Base-by-base conservation (phyloP, 2,888 invertebrate species). In the Agrochola lychnidis region DNA sequence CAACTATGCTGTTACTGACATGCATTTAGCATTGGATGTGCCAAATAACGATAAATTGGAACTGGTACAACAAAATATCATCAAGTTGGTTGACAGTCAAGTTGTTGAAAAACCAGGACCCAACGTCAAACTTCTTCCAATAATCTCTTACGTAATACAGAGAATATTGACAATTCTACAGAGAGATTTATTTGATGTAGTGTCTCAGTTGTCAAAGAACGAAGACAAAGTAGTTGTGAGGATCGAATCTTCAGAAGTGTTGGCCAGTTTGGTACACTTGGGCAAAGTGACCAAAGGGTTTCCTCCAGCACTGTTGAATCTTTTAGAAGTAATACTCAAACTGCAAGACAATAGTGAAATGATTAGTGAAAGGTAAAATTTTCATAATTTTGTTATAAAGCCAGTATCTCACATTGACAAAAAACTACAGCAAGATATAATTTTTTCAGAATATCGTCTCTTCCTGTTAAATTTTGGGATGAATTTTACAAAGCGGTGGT, bases 91-190 rank as follows among this genome's bases (percentile, higher is more conserved):
- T 16, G 85, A 90, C 66, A 88, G 83, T 36, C 85, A 86, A 68
- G 82, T 84, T 36, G 71, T 70, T 64, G 57, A 70, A 59, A 66
- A 82, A 85, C 73, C 85, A 9, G 85, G 80, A 45, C 63, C 87
- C 45, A 87, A 91, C 59, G 69, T 95, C 88, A 88, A 97, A 89
- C 89, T 98, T 5, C 92, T 98, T 82, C 98, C 98, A 78, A 89
- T 97, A 62, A 97, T 97, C 83, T 95, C 97, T 22, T 97, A 97
- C 77, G 90, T 97, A 12, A 91, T 97, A 62, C 92, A 95, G 77
- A 92, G 96, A 84, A 89, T 97, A 40, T 85, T 96, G 12, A 89
- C 88, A 74, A 78, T 95, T 42, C 70, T 95, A 48, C 92, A 94
- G 81, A 88, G 81, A 16, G 84, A 90, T 64, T 88, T 95, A 16